Evolutionary conservation across 1,140 invertebrate species (phyloP).

Genomic region (Heliconius nattereri): DNA sequence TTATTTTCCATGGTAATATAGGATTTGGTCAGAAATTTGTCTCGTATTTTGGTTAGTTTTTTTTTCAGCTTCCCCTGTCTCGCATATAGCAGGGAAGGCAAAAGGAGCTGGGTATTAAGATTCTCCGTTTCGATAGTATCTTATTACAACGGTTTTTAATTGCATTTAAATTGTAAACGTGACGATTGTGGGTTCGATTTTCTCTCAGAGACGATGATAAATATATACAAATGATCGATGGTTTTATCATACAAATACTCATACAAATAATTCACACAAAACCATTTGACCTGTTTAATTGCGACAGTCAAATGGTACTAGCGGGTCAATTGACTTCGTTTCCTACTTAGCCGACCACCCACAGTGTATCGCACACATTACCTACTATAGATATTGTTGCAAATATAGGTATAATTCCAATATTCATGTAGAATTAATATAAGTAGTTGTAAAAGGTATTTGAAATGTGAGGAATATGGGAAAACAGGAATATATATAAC

Average conservation of each 20-base stretch:
- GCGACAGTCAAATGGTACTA: constrained; percentile 52
- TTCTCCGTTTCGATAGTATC: no score
- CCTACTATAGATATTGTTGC: constrained; percentile 7
- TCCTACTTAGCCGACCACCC: constrained; percentile 64
- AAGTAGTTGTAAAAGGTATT: background rate
- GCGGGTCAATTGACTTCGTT: constrained; percentile 59
- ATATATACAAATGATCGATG: background rate
- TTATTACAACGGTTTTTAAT: no score
- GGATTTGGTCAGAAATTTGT: background rate
- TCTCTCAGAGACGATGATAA: no score
- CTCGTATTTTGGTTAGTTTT: background rate
- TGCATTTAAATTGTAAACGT: no score
- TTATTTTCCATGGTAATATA: constrained; percentile 2
- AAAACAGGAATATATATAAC: background rate
- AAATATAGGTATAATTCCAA: background rate
- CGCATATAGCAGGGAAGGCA: no score
- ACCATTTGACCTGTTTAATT: constrained; percentile 54
- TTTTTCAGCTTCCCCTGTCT: no score
- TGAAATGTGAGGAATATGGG: background rate
- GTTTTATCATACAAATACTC: background rate
- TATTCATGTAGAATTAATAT: background rate
- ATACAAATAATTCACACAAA: constrained; percentile 40
- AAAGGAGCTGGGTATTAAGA: no score
- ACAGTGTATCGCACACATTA: constrained; percentile 35
- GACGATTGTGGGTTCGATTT: no score